Percentiles rank a stretch among this genome's conserved stretches.
Evolutionary conservation across 2,113 vertebrate genomes (phyloP).

Genomic region (Marmota monax): DNA sequence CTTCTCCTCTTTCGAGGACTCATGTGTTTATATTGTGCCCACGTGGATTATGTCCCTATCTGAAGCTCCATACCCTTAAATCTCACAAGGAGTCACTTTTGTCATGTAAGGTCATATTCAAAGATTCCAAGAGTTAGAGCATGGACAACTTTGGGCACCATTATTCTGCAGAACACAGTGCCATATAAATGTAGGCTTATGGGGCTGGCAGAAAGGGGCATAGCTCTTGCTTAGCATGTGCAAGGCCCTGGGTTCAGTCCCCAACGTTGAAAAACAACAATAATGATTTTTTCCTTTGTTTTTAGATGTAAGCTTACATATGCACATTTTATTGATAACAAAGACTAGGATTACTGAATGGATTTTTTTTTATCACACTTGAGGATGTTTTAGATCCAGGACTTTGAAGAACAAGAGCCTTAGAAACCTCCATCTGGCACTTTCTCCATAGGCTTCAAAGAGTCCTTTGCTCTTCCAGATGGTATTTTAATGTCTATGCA

Average conservation of each 20-base stretch:
- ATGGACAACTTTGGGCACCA: neutral
- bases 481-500: constrained; percentile 40
- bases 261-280: neutral
- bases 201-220: neutral
- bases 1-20: neutral
- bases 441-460: constrained; percentile 18
- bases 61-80: neutral
- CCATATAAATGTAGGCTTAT: neutral
- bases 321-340: neutral
- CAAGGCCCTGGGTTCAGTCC: neutral
- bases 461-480: constrained; percentile 62
- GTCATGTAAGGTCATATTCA: neutral
- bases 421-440: constrained; percentile 33
- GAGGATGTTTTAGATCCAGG: neutral
- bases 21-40: neutral
- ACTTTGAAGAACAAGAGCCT: neutral
- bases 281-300: too few relatives aligned
- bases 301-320: neutral
- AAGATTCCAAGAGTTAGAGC: neutral
- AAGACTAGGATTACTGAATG: neutral
- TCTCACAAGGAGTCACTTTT: neutral
- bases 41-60: neutral
- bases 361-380: neutral
- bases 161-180: neutral
- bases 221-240: neutral